These are phyloP conservation scores for Characodon lateralis DNA, from an alignment of 2,797 vertebrate species.

Conservation along the genomic window DNA sequence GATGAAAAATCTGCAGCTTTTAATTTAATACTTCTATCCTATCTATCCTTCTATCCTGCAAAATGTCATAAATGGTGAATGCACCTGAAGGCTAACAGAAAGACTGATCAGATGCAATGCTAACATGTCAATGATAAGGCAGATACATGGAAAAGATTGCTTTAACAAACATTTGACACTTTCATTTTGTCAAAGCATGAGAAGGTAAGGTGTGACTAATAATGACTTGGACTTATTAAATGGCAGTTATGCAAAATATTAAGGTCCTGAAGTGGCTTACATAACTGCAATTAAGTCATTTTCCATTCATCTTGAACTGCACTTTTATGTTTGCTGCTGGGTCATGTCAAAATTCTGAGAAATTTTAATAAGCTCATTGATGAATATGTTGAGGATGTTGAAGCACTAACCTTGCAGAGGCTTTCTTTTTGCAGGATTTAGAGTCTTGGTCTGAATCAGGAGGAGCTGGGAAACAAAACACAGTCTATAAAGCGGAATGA, in stretches of 20 bases:
- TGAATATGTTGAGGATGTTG: background rate
- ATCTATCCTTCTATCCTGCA: background rate
- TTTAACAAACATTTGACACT: constrained; percentile 1
- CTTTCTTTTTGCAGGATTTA: background rate
- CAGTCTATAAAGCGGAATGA: constrained; percentile 2
- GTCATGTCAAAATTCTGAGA: constrained; percentile 1
- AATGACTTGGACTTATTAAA: background rate
- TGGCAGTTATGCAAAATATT: background rate
- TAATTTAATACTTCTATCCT: background rate
- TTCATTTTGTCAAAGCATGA: constrained; percentile 6
- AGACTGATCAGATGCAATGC: background rate
- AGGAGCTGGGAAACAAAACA: background rate
- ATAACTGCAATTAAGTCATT: constrained; percentile 15
- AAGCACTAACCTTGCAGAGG: background rate
- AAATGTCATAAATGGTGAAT: background rate
- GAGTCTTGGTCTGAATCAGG: background rate
- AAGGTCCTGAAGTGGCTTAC: background rate
- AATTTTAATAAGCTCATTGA: background rate
- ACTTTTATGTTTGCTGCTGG: background rate
- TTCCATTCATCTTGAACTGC: background rate
- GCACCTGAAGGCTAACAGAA: background rate
- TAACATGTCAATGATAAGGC: background rate
- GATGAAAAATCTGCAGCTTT: background rate
- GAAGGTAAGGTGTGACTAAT: background rate
- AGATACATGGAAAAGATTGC: background rate